Evolutionary conservation across 2,797 vertebrate genomes (phyloP).

Genomic region (Clarias fuscus): DNA sequence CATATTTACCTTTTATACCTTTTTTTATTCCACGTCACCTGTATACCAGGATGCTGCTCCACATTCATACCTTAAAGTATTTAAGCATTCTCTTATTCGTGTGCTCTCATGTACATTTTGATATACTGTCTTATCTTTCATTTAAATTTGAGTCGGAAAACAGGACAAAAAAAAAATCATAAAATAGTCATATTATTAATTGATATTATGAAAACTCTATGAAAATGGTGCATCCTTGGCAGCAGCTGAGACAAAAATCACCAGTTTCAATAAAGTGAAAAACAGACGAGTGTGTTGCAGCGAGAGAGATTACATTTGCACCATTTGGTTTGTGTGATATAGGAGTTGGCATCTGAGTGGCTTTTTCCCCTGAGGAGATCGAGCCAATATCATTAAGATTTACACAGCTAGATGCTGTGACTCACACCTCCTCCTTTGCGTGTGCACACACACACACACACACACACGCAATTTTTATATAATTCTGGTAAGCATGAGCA

Average conservation of each 20-base stretch:
- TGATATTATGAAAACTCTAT: constrained; percentile 1
- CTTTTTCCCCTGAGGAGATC: constrained; percentile 61
- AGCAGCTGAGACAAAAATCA: constrained; percentile 43
- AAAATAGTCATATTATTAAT: constrained; percentile 9
- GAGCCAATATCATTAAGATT: constrained; percentile 69
- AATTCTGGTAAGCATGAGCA: not conserved
- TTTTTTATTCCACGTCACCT: not conserved
- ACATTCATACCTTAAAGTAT: not conserved
- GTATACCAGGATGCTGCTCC: not conserved
- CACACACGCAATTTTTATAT: not conserved
- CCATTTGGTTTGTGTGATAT: constrained; percentile 64
- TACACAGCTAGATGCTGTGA: constrained; percentile 64
- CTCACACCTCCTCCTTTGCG: constrained; percentile 53
- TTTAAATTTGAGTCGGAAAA: not conserved
- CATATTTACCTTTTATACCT: not conserved
- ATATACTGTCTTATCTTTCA: not conserved
- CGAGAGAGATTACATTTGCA: constrained; percentile 66
- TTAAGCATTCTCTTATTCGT: not conserved
- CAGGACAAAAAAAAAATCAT: not conserved
- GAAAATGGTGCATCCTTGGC: constrained; percentile 9
- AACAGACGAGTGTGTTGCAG: constrained; percentile 55
- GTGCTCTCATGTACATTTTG: not conserved
- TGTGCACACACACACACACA: constrained; percentile 2
- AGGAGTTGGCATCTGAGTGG: constrained; percentile 63
- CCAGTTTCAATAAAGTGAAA: constrained; percentile 40